Base-by-base conservation (phyloP, 1,140 invertebrate species). In the Forficula auricularia region DNA sequence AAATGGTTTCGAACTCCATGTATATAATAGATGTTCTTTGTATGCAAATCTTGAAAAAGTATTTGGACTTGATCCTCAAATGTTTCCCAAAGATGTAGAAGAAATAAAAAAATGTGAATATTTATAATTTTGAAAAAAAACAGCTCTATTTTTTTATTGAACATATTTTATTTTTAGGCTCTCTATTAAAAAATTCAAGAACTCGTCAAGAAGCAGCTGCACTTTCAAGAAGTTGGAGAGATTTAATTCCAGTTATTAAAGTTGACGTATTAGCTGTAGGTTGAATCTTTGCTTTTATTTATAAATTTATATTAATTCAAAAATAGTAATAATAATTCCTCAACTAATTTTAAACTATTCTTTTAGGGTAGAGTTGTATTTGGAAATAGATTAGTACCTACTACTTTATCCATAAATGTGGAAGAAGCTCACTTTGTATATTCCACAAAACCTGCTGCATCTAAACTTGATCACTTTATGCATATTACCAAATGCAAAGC, bases 181-280 rank as follows among this genome's bases (percentile, higher is more conserved):
- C 38, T 56, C 42, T 38, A 19, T 57, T 14, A 58, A 60, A 40
- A 51, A 55, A 10, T 54, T 59, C 38, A 53, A 58, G 14, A 51
- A 42, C 8, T 60, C 62, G 44, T 67, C 47, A 59, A 71, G 54
- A 55, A 68, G 52, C 45, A 61, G 56, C 27, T 6, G 52, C 52
- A 0, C 38, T 56, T 61, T 80, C 80, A 0, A 70, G 81, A 50
- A 88, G 86, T 2, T 96, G 94, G 89, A 71, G 92, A 51, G 89
- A 96, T 67, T 70, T 98, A 37, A 89, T 97, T 55, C 94, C 94
- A 37, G 87, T 95, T 19, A 95, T 96, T 43, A 97, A 96, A 68
- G 67, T 94, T 34, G 90, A 97, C 57, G 75, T 97, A 35, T 83
- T 78, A 44, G 80, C 80, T 32, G 78, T 80, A 62, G 70, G 66